Percentiles rank a stretch among this genome's conserved stretches.
These are phyloP conservation scores for Zaprionus ghesquierei DNA, from an alignment of 1,140 invertebrate species.

Conservation along the genomic window DNA sequence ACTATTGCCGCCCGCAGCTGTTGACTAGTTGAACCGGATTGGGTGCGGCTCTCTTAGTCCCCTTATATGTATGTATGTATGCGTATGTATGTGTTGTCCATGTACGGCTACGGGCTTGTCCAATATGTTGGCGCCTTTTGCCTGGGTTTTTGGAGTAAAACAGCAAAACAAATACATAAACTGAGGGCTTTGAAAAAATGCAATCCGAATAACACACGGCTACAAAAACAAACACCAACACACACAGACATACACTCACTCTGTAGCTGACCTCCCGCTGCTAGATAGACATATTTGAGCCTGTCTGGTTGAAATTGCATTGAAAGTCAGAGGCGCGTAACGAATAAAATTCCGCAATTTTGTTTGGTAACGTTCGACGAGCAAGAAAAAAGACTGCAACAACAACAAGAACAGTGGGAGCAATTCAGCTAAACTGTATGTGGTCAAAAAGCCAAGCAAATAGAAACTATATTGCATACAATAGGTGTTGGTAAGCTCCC, in stretches of 20 bases:
- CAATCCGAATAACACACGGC: constrained; percentile 19
- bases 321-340: constrained; percentile 73
- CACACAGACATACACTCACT: constrained; percentile 7
- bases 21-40: constrained; percentile 6
- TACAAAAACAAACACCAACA: constrained; percentile 17
- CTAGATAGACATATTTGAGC: constrained; percentile 31
- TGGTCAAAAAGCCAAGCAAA: constrained; percentile 16
- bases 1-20: constrained; percentile 66
- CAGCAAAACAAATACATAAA: constrained; percentile 43
- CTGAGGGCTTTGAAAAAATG: constrained; percentile 18
- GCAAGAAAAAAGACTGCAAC: constrained; percentile 2
- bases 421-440: neutral
- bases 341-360: constrained; percentile 74
- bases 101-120: neutral
- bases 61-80: too few species aligned
- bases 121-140: constrained; percentile 60
- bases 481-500: neutral
- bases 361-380: constrained; percentile 48
- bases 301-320: constrained; percentile 56
- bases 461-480: constrained; percentile 6
- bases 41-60: neutral
- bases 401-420: neutral
- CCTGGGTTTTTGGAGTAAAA: neutral
- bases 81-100: too few species aligned
- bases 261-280: constrained; percentile 21